These are phyloP conservation scores for Operophtera brumata DNA, from an alignment of 2,888 invertebrate species.

Conservation along the genomic window DNA sequence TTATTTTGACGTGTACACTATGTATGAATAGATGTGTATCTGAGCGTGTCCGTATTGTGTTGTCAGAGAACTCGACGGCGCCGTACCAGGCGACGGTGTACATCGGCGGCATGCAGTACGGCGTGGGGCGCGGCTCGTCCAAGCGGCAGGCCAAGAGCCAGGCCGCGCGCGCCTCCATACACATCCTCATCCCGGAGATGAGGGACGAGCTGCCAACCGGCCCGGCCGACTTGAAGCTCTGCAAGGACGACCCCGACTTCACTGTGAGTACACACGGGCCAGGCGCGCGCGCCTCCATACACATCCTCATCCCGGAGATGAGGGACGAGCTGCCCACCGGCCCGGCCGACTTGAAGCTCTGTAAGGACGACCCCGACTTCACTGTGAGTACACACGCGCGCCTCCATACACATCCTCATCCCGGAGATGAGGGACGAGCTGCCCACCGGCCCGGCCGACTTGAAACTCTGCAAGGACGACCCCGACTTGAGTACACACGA, in stretches of 20 bases:
- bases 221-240: slow-evolving; percentile 21
- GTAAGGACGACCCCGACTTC: slow-evolving; percentile 54
- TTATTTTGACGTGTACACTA: too few relatives aligned
- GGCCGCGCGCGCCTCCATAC: slow-evolving; percentile 93
- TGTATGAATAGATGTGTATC: too few relatives aligned
- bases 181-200: slow-evolving; percentile 96
- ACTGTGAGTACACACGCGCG: slow-evolving; percentile 69
- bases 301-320: slow-evolving; percentile 96
- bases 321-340: slow-evolving; percentile 85
- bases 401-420: slow-evolving; percentile 93
- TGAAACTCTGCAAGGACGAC: slow-evolving; percentile 37
- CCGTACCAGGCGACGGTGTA: slow-evolving; percentile 97
- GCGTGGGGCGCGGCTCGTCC: slow-evolving; percentile 95
- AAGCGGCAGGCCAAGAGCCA: slow-evolving; percentile 98
- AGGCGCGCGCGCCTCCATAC: slow-evolving; percentile 94
- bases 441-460: slow-evolving; percentile 49
- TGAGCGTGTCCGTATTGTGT: too few relatives aligned
- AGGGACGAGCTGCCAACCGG: slow-evolving; percentile 85
- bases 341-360: slow-evolving; percentile 21
- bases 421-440: slow-evolving; percentile 94
- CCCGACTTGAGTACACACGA: slow-evolving; percentile 55
- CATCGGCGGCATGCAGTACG: slow-evolving; percentile 96
- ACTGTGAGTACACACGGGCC: slow-evolving; percentile 77
- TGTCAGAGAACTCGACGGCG: slow-evolving; percentile 91
- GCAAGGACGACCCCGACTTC: slow-evolving; percentile 54